phyloP scores from a whole-genome alignment of 92 coral and sea anemone genomes.

The Umimayanthus kanabou region DNA sequence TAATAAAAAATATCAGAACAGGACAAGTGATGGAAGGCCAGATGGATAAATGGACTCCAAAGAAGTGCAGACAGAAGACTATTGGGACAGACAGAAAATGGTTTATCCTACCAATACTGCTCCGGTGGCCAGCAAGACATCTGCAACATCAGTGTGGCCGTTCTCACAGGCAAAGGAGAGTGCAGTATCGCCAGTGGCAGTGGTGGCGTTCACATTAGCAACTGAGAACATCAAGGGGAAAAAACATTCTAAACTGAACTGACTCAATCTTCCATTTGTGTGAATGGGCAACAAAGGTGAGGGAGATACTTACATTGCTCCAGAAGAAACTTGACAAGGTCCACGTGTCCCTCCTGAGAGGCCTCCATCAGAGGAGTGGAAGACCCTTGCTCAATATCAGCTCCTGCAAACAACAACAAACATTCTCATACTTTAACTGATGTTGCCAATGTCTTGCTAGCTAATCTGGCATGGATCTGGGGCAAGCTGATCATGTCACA shows the following conservation, averaged over 20 bases:
- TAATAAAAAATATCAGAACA: not conserved
- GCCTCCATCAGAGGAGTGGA: slow-evolving; percentile 99
- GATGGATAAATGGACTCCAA: not conserved
- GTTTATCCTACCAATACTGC: slow-evolving; percentile 79
- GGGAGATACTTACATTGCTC: slow-evolving; percentile 70
- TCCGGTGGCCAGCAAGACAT: slow-evolving; percentile 85
- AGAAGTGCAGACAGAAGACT: not conserved
- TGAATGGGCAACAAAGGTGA: not conserved
- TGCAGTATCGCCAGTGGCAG: slow-evolving; percentile 97
- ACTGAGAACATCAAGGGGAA: slow-evolving; percentile 45
- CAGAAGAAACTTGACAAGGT: slow-evolving; percentile 90
- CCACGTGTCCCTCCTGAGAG: slow-evolving; percentile 98
- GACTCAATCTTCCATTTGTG: not conserved
- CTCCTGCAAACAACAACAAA: slow-evolving; percentile 61
- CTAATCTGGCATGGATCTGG: no score
- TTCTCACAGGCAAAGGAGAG: slow-evolving; percentile 99
- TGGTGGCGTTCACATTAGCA: slow-evolving; percentile 92
- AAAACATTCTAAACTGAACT: not conserved
- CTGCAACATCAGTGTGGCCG: slow-evolving; percentile 99
- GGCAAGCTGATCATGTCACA: no score
- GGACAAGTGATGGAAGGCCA: not conserved
- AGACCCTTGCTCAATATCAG: slow-evolving; percentile 97
- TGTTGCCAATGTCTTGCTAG: not conserved
- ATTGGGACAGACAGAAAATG: not conserved
- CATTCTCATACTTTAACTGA: not conserved